Evolutionary conservation across 2,113 vertebrate genomes (phyloP).

Genomic region (Pseudorectes ferrugineus): DNA sequence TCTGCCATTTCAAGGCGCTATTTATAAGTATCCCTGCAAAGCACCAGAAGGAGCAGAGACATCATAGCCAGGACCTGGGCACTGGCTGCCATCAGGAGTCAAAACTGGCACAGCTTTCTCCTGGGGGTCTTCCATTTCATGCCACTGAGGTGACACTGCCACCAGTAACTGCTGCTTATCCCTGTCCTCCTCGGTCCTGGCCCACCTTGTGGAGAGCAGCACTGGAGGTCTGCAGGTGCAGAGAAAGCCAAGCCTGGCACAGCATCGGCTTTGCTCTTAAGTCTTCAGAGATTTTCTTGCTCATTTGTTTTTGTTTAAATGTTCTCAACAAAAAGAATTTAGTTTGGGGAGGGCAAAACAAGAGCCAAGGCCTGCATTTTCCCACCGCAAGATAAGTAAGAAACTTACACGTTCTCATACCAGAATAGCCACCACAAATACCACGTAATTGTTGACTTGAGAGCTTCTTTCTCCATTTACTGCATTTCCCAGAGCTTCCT

Average conservation of each 20-base stretch:
- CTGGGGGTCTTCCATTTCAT: neutral
- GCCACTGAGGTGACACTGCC: neutral
- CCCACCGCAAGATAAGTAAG: neutral
- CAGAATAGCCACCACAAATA: neutral
- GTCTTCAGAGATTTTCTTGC: neutral
- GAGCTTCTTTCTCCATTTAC: neutral
- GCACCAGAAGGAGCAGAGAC: neutral
- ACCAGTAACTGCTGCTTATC: neutral
- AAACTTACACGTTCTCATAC: neutral
- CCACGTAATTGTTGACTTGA: neutral
- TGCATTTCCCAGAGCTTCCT: neutral
- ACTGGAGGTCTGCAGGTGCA: rapidly evolving
- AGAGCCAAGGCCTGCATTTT: neutral
- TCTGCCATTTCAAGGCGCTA: neutral
- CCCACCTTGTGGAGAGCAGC: neutral
- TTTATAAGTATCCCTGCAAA: neutral
- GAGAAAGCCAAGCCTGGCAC: neutral
- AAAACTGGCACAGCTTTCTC: neutral
- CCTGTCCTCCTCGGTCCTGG: rapidly evolving
- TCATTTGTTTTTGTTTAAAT: neutral
- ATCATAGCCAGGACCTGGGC: neutral
- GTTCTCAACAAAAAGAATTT: neutral
- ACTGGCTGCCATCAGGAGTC: neutral
- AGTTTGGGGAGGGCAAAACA: neutral
- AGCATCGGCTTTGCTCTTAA: rapidly evolving